phyloP scores from a whole-genome alignment of 2,888 invertebrate genomes.

The Platycnemis pennipes region DNA sequence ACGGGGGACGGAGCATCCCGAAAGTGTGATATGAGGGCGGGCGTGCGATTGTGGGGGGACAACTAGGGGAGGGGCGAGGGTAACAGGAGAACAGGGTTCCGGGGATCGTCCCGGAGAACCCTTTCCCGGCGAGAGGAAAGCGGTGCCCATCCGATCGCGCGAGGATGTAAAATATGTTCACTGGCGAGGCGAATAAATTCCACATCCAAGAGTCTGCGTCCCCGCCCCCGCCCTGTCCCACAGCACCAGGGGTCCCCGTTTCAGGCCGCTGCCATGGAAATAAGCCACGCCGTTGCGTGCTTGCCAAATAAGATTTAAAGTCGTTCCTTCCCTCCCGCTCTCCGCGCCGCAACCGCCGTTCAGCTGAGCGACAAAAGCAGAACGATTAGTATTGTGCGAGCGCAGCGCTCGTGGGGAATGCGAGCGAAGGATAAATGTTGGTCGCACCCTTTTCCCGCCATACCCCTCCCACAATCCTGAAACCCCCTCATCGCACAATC shows the following conservation, averaged over 20 bases:
- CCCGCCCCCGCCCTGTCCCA: neutral
- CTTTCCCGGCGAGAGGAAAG: neutral
- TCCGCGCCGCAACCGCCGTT: neutral
- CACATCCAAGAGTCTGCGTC: neutral
- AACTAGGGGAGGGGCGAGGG: neutral
- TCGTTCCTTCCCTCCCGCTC: neutral
- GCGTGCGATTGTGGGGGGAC: neutral
- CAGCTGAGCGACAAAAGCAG: neutral
- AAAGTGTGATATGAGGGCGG: neutral
- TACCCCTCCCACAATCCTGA: no score
- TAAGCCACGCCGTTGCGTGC: neutral
- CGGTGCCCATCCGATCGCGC: slow-evolving; percentile 2
- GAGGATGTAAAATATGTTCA: slow-evolving; percentile 54
- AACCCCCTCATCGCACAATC: no score
- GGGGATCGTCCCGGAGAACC: neutral
- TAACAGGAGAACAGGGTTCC: neutral
- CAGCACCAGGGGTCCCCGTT: neutral
- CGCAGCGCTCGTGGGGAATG: neutral
- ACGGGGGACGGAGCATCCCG: neutral
- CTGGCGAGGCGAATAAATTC: slow-evolving; percentile 57
- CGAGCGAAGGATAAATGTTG: no score
- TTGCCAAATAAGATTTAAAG: slow-evolving; percentile 18
- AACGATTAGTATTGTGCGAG: slow-evolving; percentile 8
- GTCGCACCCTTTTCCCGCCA: neutral
- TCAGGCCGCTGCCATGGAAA: neutral